These are phyloP conservation scores for Ctenosaura bakeri DNA, from an alignment of 2,797 vertebrate species.

Conservation along the genomic window DNA sequence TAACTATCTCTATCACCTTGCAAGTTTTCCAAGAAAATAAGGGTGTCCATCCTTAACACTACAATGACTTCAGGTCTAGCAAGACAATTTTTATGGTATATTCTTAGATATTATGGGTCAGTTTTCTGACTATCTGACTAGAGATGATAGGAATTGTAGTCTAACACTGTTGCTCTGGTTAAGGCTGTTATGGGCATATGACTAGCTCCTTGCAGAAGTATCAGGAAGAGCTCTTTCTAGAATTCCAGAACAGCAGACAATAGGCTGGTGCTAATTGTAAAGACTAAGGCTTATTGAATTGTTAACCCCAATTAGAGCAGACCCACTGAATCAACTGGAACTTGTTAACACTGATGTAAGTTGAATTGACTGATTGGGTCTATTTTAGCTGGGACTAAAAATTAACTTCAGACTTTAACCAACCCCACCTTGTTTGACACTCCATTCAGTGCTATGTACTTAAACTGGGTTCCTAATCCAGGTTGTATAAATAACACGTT, in stretches of 20 bases:
- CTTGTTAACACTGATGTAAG: too few species aligned
- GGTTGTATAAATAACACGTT: background rate
- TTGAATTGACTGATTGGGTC: too few species aligned
- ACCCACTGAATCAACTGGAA: too few species aligned
- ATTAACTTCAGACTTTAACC: background rate
- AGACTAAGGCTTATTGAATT: background rate
- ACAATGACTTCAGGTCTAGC: background rate
- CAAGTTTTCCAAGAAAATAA: background rate
- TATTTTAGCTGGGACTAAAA: too few species aligned
- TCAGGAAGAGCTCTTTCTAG: background rate
- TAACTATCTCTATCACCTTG: background rate
- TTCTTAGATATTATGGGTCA: background rate
- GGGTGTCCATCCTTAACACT: background rate
- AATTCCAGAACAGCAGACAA: background rate
- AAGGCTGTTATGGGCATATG: background rate
- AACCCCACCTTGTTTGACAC: background rate
- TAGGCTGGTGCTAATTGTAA: background rate
- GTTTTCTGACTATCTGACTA: background rate
- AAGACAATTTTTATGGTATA: background rate
- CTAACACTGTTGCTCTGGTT: background rate
- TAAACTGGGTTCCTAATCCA: background rate
- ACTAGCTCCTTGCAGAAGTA: background rate
- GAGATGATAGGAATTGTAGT: background rate
- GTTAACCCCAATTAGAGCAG: too few species aligned
- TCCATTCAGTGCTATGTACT: background rate